Base-by-base conservation (phyloP, 2,888 invertebrate species). In the Heliconius erato region DNA sequence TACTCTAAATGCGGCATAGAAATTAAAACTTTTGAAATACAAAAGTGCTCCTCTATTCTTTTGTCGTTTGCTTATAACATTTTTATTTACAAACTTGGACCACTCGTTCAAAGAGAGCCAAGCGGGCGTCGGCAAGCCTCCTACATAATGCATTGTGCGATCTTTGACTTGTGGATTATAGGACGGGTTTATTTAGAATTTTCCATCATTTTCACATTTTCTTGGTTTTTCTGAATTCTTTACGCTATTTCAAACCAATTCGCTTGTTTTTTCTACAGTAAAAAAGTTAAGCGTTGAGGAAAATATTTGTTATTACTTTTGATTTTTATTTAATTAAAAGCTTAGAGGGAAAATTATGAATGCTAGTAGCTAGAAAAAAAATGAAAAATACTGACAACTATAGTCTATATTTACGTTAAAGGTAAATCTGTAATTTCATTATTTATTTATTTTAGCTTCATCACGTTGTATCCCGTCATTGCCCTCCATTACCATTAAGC, bases 101-200 rank as follows among this genome's bases (percentile, higher is more conserved):
- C 54, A 74, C 69, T 32, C 63, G 19, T 74, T 79, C 74, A 84
- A 82, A 82, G 84, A 85, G 83, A 87, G 88, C 88, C 88, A 89
- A 90, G 89, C 90, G 89, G 88, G 90, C 89, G 91, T 90, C 89
- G 91, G 91, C 92, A 92, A 92, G 91, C 91, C 92, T 92, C 86
- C 88, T 93, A 91, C 93, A 93, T 93, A 90, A 93, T 93, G 93
- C 93, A 93, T 92, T 88, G 91, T 89, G 90, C 84, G 88, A 91
- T 91, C 92, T 91, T 91, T 91, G 91, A 90, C 89, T 89, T 84
- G 79, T 81, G 88, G 91, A 91, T 92, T 92, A 91, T 91, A 91
- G 89, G 89, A 83, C 83, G 86, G 87, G 89, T 88, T 90, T 92
- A 90, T 91, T 91, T 88, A 86, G 87, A 88, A 89, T 90, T 90